A percentile compares a stretch with the other conserved stretches of the same genome.
phyloP scores from a whole-genome alignment of 2,888 invertebrate genomes.

The Rotaria magnacalcarata region DNA sequence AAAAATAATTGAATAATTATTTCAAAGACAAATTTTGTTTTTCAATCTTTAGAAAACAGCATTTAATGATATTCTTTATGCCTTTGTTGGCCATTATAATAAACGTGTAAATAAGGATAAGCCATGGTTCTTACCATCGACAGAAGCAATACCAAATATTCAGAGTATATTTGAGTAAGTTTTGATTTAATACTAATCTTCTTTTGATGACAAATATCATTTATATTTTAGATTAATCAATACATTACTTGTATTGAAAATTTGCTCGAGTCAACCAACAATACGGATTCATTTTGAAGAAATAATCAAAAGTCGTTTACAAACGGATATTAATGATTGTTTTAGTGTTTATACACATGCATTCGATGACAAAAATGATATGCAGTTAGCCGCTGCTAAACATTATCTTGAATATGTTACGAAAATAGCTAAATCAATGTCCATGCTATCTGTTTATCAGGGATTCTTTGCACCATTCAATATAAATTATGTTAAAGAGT shows the following conservation, averaged over 20 bases:
- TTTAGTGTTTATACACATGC: neutral
- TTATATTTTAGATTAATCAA: neutral
- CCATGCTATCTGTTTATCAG: neutral
- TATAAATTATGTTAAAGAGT: neutral
- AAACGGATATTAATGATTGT: neutral
- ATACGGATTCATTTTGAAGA: neutral
- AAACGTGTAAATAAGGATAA: neutral
- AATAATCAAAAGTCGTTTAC: neutral
- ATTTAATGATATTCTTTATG: neutral
- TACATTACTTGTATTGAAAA: neutral
- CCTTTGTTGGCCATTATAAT: slow-evolving; percentile 15
- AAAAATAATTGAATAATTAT: neutral
- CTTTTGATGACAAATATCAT: no score
- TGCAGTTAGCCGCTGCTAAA: neutral
- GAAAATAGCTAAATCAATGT: neutral
- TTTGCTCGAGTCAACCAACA: neutral
- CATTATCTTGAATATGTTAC: neutral
- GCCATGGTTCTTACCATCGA: neutral
- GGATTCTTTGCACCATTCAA: neutral
- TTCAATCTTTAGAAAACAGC: neutral
- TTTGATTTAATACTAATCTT: no score
- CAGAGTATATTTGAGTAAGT: neutral
- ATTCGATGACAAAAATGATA: neutral
- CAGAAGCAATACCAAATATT: neutral
- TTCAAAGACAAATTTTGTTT: neutral